Percentiles rank a stretch among this genome's conserved stretches.
Conservation (phyloP, 2,113 vertebrate species). For the Phocoena phocoena region DNA sequence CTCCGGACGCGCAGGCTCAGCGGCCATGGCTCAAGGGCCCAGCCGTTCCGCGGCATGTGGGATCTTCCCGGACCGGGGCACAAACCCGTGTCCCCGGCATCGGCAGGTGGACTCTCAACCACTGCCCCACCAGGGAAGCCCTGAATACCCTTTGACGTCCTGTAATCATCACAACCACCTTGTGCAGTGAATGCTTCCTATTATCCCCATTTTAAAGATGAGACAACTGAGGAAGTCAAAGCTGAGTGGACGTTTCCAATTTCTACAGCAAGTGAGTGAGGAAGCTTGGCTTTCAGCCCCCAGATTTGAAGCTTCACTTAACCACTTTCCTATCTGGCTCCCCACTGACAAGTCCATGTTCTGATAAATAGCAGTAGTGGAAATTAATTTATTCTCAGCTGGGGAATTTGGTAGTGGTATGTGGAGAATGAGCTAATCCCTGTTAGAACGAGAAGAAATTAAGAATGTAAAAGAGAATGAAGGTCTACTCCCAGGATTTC, state of each 20-base stretch:
- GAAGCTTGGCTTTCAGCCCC: background rate
- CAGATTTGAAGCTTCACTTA: background rate
- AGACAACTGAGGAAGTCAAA: background rate
- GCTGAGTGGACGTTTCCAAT: too few species aligned
- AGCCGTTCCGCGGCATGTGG: too few species aligned
- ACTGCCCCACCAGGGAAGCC: too few species aligned
- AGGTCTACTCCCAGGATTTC: background rate
- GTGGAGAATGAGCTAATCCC: background rate
- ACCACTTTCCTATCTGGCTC: background rate
- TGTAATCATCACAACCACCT: rapidly evolving
- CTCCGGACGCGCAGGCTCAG: too few species aligned
- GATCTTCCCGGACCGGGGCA: too few species aligned
- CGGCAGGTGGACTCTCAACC: too few species aligned
- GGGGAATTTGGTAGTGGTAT: background rate
- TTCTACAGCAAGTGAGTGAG: background rate
- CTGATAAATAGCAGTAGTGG: background rate
- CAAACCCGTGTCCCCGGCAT: too few species aligned
- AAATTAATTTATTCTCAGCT: background rate
- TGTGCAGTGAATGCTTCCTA: rapidly evolving
- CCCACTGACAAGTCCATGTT: too few species aligned
- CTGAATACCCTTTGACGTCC: too few species aligned
- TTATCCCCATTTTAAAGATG: background rate
- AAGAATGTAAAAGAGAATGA: background rate
- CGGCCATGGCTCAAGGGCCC: too few species aligned
- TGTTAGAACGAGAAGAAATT: background rate